Base-by-base conservation (phyloP, 2,113 vertebrate genomes). In the Catharus bicknelli region DNA sequence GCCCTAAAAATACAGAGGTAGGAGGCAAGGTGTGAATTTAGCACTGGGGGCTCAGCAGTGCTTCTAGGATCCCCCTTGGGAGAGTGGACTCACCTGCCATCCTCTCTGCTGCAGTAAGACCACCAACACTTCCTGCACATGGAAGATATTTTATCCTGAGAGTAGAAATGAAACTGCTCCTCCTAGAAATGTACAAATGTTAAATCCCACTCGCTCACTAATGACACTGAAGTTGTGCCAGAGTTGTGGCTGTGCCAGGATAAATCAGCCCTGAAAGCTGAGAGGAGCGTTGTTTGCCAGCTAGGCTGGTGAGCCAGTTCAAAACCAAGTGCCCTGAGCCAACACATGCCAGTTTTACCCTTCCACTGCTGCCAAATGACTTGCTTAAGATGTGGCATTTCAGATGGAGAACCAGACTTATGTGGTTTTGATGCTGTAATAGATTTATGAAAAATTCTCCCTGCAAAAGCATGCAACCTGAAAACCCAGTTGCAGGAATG, bases 351-450 rank as follows among this genome's bases (percentile, higher is more conserved):
- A 23, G 40, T 45, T 82, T 62, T 78, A 50, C 73, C 62, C 64
- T 73, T 58, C 57, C 55, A 8, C 50, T 29, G 42, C 83, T 92
- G 86, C 88, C 78, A 92, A 58, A 38, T n/a, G 23, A 69, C 54
- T 92, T 68, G 76, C 75, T 96, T 96, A 92, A 88, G 77, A 83
- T 90, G 59, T 62, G 76, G 88, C 27, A 16, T 89, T 95, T 72
- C 74, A 76, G 62, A 45, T 13, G 54, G 34, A 88, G 90, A 69
- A 82, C 29, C 32, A 79, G 62, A 73, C 62, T 72, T 86, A 21
- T 21, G 70, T 82, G 62, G 50, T 26, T 90, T 94, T 93, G 74
- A 54, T 21, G 10, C 5, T 72, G 36, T 57, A 57, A 61, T 27
- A 67, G 48, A 64, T 67, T 72, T 67, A 38, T 20, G 47, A 53